These are phyloP conservation scores for Cyrtorhinus lividipennis DNA, from an alignment of 1,140 invertebrate genomes.

Conservation along the genomic window DNA sequence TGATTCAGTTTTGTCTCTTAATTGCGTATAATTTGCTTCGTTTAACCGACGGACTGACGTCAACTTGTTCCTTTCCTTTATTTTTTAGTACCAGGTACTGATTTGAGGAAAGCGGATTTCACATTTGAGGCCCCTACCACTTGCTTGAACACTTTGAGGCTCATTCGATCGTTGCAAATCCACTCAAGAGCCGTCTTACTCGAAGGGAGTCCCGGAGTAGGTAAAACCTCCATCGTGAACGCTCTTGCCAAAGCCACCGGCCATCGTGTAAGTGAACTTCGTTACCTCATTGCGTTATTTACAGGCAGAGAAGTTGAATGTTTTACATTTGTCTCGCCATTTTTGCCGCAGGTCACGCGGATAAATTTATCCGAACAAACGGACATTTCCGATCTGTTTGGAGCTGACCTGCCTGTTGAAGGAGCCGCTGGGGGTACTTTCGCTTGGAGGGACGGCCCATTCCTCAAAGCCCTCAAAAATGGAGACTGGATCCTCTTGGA, in stretches of 20 bases:
- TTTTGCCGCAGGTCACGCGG: conserved; percentile 55
- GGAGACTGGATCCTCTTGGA: conserved; percentile 96
- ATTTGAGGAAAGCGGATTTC: conserved; percentile 32
- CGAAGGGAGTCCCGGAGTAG: conserved; percentile 96
- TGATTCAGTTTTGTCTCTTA: too few relatives aligned
- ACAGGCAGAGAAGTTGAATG: too few relatives aligned
- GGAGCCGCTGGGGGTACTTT: conserved; percentile 72
- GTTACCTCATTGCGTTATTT: too few relatives aligned
- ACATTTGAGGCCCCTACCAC: conserved; percentile 73
- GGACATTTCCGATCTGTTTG: conserved; percentile 94
- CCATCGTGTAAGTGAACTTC: conserved; percentile 33
- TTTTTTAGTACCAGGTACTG: neutral
- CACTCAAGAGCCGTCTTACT: conserved; percentile 75
- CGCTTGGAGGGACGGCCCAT: conserved; percentile 90
- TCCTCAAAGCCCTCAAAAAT: conserved; percentile 79
- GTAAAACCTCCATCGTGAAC: conserved; percentile 88
- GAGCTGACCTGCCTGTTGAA: conserved; percentile 90
- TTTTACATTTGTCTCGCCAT: too few relatives aligned
- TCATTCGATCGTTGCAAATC: conserved; percentile 78
- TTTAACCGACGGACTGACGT: too few relatives aligned
- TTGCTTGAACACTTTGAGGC: conserved; percentile 60
- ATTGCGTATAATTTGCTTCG: too few relatives aligned
- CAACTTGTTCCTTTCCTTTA: neutral
- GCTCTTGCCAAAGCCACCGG: conserved; percentile 79
- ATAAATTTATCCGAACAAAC: conserved; percentile 99